Evolutionary conservation across 1,140 invertebrate genomes (phyloP).

Genomic region (Cotesia vestalis): DNA sequence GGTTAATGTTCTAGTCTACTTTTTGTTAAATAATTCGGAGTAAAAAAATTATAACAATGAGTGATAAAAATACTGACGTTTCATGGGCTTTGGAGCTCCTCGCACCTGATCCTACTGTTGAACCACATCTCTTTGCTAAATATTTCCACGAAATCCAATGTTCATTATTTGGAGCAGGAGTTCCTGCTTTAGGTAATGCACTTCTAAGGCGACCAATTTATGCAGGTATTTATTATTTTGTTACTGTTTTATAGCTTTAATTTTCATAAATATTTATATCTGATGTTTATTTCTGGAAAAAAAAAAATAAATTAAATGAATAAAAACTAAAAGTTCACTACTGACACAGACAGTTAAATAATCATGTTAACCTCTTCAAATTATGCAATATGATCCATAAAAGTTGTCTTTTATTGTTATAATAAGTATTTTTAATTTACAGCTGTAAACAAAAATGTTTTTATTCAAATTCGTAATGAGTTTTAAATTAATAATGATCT

Average conservation of each 20-base stretch:
- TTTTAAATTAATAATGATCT: neutral
- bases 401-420: neutral
- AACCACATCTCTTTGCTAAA: constrained; percentile 39
- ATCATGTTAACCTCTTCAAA: neutral
- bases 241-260: neutral
- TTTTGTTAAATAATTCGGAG: neutral
- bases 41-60: constrained; percentile 29
- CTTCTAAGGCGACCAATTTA: constrained; percentile 16
- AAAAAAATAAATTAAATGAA: neutral
- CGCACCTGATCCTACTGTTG: constrained; percentile 40
- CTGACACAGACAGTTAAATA: neutral
- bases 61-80: constrained; percentile 31
- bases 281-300: neutral
- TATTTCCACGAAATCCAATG: constrained; percentile 23
- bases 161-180: neutral
- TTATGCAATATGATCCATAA: neutral
- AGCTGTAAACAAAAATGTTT: no score
- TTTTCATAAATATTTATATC: no score
- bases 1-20: no score
- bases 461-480: no score
- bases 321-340: no score
- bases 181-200: neutral
- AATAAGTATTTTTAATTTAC: neutral
- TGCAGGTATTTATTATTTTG: constrained; percentile 33
- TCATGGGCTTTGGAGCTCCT: constrained; percentile 56